Evolutionary conservation across 2,888 invertebrate genomes (phyloP).

Genomic region (Tuta absoluta): DNA sequence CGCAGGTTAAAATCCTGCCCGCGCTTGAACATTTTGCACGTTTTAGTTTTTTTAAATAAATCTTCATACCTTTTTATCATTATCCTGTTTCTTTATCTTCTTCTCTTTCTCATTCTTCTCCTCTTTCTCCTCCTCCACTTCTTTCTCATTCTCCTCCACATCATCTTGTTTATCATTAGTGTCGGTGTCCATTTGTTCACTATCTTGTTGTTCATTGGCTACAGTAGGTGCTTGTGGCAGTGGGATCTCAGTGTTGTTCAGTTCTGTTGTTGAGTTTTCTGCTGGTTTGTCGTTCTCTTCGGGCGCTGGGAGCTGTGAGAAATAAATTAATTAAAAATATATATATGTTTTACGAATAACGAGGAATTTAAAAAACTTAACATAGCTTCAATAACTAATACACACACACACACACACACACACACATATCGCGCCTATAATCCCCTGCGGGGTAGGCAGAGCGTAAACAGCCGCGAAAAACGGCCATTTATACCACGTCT

Average conservation of each 20-base stretch:
- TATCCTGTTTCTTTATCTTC: constrained; percentile 17
- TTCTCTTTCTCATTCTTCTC: neutral
- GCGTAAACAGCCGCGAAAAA: no score
- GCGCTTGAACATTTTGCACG: no score
- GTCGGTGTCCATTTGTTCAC: neutral
- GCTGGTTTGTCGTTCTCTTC: neutral
- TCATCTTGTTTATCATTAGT: neutral
- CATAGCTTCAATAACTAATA: no score
- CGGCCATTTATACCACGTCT: no score
- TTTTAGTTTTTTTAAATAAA: no score
- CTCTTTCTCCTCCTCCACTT: constrained; percentile 1
- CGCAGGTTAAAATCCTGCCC: no score
- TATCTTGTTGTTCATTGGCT: neutral
- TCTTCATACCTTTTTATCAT: neutral
- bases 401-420: no score
- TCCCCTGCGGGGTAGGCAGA: no score
- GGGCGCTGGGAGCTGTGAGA: neutral
- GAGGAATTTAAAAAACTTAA: no score
- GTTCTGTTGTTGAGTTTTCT: neutral
- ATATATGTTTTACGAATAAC: no score
- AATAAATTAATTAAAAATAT: neutral
- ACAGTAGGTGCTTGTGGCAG: neutral
- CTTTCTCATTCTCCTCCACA: neutral
- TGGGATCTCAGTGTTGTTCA: neutral
- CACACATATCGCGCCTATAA: no score